Evolutionary conservation across 2,797 vertebrate species (phyloP).

Genomic region (Hyperoplus immaculatus): DNA sequence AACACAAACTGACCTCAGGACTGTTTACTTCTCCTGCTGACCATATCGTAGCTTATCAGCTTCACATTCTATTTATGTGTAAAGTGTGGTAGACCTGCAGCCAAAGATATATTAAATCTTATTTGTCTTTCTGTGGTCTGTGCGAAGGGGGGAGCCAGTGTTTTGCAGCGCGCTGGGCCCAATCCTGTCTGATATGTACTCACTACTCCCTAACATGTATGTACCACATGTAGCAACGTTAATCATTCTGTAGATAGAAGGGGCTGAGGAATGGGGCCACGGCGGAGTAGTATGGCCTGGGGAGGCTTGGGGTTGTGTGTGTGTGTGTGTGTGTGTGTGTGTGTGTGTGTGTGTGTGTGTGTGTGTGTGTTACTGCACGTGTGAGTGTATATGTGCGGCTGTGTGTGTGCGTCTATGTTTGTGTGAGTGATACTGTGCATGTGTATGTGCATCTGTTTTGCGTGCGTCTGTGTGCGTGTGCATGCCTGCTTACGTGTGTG

Average conservation of each 20-base stretch:
- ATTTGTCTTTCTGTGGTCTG: slow-evolving; percentile 44
- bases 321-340: neutral
- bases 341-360: no score
- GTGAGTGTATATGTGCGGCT: no score
- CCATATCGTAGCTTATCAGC: slow-evolving; percentile 44
- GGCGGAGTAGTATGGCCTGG: slow-evolving; percentile 26
- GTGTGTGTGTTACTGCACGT: no score
- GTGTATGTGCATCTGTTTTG: no score
- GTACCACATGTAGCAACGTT: slow-evolving; percentile 47
- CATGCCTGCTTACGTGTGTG: no score
- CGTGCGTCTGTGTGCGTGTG: no score
- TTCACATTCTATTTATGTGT: slow-evolving; percentile 21
- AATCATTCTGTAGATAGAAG: slow-evolving; percentile 61
- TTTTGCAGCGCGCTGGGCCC: slow-evolving; percentile 33
- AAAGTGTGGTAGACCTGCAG: slow-evolving; percentile 21
- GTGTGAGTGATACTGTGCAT: no score
- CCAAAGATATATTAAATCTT: slow-evolving; percentile 34
- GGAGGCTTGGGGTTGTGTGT: slow-evolving; percentile 13
- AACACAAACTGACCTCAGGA: slow-evolving; percentile 23
- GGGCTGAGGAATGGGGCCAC: slow-evolving; percentile 62
- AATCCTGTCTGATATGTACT: slow-evolving; percentile 55
- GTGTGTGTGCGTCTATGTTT: no score
- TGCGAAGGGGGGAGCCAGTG: slow-evolving; percentile 25
- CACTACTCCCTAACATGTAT: slow-evolving; percentile 10
- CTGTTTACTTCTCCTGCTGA: slow-evolving; percentile 31